Conservation (phyloP, 2,113 vertebrate species). For the Tauraco erythrolophus region DNA sequence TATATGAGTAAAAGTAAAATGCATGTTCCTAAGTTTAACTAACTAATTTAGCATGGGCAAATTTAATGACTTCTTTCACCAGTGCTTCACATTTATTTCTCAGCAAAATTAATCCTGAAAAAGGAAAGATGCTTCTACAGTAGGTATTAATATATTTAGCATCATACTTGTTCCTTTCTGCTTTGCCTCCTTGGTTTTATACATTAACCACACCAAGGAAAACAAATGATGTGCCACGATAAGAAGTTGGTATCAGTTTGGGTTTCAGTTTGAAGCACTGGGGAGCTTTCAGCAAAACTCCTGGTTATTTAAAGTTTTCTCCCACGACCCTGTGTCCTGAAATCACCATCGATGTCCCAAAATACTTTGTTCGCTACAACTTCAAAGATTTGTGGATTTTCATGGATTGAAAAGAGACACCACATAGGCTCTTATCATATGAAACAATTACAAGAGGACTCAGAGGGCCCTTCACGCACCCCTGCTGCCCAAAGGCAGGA, state of each 20-base stretch:
- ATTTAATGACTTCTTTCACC: slow-evolving; percentile 22
- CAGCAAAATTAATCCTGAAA: not conserved
- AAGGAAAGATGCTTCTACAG: not conserved
- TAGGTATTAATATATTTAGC: not conserved
- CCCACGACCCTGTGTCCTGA: not conserved
- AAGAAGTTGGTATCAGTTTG: not conserved
- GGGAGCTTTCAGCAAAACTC: not conserved
- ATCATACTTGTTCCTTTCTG: not conserved
- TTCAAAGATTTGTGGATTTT: not conserved
- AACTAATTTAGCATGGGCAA: not conserved
- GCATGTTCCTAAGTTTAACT: not conserved
- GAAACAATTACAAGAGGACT: not conserved
- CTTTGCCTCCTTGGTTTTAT: not conserved
- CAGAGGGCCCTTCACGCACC: not conserved
- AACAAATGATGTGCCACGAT: not conserved
- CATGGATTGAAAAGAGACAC: not conserved
- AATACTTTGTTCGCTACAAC: not conserved
- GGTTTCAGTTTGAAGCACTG: not conserved
- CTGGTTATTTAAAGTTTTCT: not conserved
- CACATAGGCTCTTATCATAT: accelerated
- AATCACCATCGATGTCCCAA: not conserved
- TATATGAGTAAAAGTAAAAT: not conserved
- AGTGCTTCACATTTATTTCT: not conserved
- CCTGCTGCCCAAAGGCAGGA: not conserved
- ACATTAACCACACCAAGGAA: not conserved